Base-by-base conservation (phyloP, 2,113 vertebrate genomes). In the Bettongia penicillata region DNA sequence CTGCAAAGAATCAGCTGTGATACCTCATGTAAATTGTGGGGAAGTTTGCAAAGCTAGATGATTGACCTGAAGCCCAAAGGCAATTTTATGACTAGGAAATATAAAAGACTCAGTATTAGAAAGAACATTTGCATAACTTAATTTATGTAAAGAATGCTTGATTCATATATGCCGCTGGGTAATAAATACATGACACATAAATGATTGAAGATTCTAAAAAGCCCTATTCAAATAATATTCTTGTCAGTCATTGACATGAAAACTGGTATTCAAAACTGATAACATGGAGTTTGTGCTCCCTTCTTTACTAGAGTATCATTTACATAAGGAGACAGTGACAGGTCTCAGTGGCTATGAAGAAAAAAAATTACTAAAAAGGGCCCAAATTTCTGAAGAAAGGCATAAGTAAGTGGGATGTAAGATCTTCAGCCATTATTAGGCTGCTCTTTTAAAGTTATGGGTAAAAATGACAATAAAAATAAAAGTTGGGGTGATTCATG, bases 11-110 rank as follows among this genome's bases (percentile, higher is more conserved):
- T 93, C 47, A 96, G 92, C 93, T 96, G n/a, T 25, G 51, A 95
- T 91, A 49, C 2, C 19, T 94, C 50, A 37, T 95, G 10, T 89
- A 96, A 96, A 96, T 96, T 93, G 95, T 57, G 96, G 96, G 53
- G 57, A 95, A 95, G 89, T 57, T 91, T 96, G 95, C 53, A 51
- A 84, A 90, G 55, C 23, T 95, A 25, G 14, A 95, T 94, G 95
- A 97, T 37, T 96, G 95, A 96, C 94, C 68, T 91, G 50, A 92
- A 97, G 91, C 96, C 93, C 92, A 47, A 95, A 97, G 91, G 93
- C 53, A 97, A 50, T 57, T 97, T 97, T 93, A 89, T 91, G 68
- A 92, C 93, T 92, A 47, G 51, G 91, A 93, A 96, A 92, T 96
- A 90, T 43, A 96, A 97, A 50, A 93, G 51, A 48, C 90, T 28